Evolutionary conservation across 2,113 vertebrate genomes (phyloP), one percentile per base, ranked within the genome.

Genomic region (Dicrurus megarhynchus): DNA sequence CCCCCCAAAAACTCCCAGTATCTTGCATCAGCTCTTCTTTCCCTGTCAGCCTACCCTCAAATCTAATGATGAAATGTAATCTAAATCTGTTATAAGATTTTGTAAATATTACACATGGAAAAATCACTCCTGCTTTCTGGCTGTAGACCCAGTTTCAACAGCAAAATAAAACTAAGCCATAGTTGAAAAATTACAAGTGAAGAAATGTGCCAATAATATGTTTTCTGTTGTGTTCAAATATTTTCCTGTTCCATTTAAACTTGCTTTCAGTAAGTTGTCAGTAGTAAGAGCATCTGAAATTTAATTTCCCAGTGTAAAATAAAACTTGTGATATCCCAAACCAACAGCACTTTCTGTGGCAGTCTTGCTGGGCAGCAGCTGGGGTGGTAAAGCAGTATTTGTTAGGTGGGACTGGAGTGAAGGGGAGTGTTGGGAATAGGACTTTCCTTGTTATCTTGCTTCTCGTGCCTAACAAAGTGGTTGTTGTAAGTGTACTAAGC

Each of bases 401-500:
- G 35, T 55, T 56, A 37, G 68, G 52, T 81, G 46, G 64, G 56
- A 81, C n/a, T 0, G 1, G 57, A n/a, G 68, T 3, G 44, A 42
- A 55, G 57, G 35, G 35, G 11, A 26, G 30, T 12, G 11, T 70
- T 71, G 12, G 17, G 64, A 74, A 47, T 47, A 81, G 80, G 52
- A 32, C 83, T 92, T 78, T 1, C 27, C 78, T 60, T 84, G 60
- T 83, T 89, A 56, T 26, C 57, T 93, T 75, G 41, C 78, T 56
- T 79, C 83, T 79, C 1, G 1, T 65, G 79, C 71, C 78, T 90
- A 92, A 97, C 93, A 95, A 93, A 97, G 93, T 90, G 89, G 56
- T 67, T 14, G 73, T 92, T 97, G 91, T 95, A 67, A 75, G 69
- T 59, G 60, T 81, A 3, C 93, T 95, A 95, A 95, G 84, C 95